Evolutionary conservation across 2,113 vertebrate species (phyloP).

Genomic region (Rhynchopsitta pachyrhyncha): DNA sequence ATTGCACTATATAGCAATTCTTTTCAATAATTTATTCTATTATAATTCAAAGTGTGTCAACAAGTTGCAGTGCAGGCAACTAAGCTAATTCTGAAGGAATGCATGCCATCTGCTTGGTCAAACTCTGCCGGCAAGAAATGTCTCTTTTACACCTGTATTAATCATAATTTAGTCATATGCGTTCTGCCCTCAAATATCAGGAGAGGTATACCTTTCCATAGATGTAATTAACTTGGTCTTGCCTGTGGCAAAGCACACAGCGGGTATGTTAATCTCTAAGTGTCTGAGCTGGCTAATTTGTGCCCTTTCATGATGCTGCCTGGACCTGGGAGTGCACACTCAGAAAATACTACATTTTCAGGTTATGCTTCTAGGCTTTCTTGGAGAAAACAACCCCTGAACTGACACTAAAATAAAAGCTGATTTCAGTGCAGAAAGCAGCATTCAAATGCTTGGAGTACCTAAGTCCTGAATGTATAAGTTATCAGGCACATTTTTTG

Average conservation of each 20-base stretch:
- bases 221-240: not conserved
- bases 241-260: not conserved
- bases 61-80: not conserved
- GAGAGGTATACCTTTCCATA: not conserved
- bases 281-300: not conserved
- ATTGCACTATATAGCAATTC: not conserved
- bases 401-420: not conserved
- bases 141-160: not conserved
- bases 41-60: not conserved
- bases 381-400: not conserved
- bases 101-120: not conserved
- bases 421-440: not conserved
- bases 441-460: not conserved
- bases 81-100: conserved; percentile 12
- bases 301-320: not conserved
- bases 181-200: not conserved
- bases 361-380: not conserved
- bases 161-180: not conserved
- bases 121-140: not conserved
- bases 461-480: not conserved
- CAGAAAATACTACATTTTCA: not conserved
- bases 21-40: not conserved
- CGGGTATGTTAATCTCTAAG: not conserved
- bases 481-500: not conserved
- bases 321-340: not conserved